These are phyloP conservation scores for Hyalella azteca DNA, from an alignment of 2,888 invertebrate species.

Conservation along the genomic window DNA sequence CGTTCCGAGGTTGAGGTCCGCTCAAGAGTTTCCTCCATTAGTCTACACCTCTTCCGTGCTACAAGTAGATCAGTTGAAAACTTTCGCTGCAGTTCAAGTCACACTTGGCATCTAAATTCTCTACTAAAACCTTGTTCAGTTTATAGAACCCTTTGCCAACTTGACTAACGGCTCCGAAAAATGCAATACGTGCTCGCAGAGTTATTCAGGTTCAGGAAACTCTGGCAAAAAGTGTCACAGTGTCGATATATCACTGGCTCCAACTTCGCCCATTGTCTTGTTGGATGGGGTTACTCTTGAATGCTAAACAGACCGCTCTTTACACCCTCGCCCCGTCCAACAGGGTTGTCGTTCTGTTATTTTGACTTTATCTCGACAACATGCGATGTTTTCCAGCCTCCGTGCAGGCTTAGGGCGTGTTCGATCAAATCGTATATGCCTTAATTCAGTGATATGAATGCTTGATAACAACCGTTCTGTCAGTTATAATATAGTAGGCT, in stretches of 20 bases:
- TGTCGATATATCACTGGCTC: slow-evolving; percentile 28
- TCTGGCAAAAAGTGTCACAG: slow-evolving; percentile 29
- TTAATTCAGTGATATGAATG: no score
- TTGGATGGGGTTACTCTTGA: slow-evolving; percentile 34
- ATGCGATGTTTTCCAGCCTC: no score
- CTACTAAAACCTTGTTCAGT: slow-evolving; percentile 1
- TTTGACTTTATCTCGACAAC: no score
- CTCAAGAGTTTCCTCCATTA: background rate
- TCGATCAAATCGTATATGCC: no score
- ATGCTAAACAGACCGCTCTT: slow-evolving; percentile 32
- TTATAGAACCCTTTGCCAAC: slow-evolving; percentile 23
- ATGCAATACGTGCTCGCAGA: slow-evolving; percentile 32
- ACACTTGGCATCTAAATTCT: slow-evolving; percentile 30
- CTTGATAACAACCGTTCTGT: no score
- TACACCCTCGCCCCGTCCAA: background rate
- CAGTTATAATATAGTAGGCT: no score
- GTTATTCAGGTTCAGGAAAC: slow-evolving; percentile 36
- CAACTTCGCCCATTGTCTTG: slow-evolving; percentile 36
- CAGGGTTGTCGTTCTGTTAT: no score
- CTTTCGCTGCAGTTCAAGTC: slow-evolving; percentile 5
- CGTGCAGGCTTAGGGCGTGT: no score
- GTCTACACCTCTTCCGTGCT: slow-evolving; percentile 1
- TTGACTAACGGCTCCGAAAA: slow-evolving; percentile 32
- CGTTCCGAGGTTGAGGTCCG: background rate
- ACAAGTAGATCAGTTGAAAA: slow-evolving; percentile 17